Conservation (phyloP, 2,888 invertebrate species). For the Campoplex nolae region DNA sequence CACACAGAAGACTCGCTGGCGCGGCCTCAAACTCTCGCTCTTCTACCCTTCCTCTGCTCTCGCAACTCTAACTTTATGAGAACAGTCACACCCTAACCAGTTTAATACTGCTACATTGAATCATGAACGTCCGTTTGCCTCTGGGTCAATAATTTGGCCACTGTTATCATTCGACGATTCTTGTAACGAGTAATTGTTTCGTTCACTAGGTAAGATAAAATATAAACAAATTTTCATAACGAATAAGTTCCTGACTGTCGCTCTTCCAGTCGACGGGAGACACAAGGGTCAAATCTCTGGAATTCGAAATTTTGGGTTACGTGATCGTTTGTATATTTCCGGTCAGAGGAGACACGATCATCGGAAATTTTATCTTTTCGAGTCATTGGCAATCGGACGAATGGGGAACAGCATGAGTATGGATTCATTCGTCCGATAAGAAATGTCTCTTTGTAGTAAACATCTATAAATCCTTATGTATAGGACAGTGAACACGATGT, state of each 20-base stretch:
- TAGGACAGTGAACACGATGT: background rate
- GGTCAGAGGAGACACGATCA: constrained; percentile 30
- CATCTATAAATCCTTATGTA: background rate
- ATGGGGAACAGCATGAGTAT: background rate
- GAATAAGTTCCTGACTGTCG: background rate
- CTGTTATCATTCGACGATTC: background rate
- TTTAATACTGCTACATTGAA: background rate
- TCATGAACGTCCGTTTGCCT: background rate
- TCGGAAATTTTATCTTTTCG: constrained; percentile 34
- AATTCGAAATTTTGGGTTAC: background rate
- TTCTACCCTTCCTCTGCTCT: constrained; percentile 12
- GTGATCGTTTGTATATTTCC: background rate
- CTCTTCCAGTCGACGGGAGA: background rate
- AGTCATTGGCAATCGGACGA: constrained; percentile 41
- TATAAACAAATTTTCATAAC: background rate
- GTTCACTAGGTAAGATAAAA: background rate
- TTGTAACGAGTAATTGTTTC: background rate
- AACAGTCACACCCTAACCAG: constrained; percentile 17
- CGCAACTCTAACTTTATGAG: constrained; percentile 23
- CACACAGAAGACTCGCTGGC: constrained; percentile 9
- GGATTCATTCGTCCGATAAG: constrained; percentile 50
- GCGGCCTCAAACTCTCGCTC: constrained; percentile 54
- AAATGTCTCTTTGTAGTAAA: constrained; percentile 2
- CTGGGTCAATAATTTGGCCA: background rate
- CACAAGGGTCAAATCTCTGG: background rate